Percentiles rank a stretch among this genome's conserved stretches.
phyloP scores from a whole-genome alignment of 1,140 invertebrate genomes.

The Bombus waltoni region DNA sequence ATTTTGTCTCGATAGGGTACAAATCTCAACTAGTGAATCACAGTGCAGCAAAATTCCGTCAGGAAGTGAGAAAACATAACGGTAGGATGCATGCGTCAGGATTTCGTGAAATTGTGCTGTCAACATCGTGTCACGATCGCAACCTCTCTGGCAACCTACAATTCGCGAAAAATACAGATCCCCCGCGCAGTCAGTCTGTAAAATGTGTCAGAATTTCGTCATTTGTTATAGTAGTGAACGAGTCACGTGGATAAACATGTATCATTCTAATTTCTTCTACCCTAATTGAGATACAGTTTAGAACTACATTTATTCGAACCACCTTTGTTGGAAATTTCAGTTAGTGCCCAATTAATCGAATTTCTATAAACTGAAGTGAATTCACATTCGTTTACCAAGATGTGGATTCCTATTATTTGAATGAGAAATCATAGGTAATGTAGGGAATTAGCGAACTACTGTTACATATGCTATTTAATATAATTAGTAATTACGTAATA shows the following conservation, averaged over 20 bases:
- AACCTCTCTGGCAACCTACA: neutral
- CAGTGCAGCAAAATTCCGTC: neutral
- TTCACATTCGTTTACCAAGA: no score
- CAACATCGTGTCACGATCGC: slow-evolving; percentile 16
- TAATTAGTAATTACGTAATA: no score
- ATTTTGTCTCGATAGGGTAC: neutral
- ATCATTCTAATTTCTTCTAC: no score
- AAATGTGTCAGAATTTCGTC: neutral
- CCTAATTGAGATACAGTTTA: neutral
- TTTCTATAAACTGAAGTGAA: no score
- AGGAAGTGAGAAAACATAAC: neutral
- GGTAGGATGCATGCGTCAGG: slow-evolving; percentile 1
- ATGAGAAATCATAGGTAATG: no score
- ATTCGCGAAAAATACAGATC: slow-evolving; percentile 10
- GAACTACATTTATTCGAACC: neutral
- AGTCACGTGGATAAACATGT: neutral
- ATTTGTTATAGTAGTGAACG: neutral
- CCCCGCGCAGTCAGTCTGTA: neutral
- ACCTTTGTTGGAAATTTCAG: neutral
- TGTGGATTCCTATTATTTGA: no score
- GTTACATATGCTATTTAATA: no score
- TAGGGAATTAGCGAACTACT: no score
- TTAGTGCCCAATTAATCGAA: neutral
- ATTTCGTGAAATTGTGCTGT: slow-evolving; percentile 43
- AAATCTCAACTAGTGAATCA: neutral